Evolutionary conservation across 1,140 invertebrate species (phyloP).

Genomic region (Dendroctonus valens): DNA sequence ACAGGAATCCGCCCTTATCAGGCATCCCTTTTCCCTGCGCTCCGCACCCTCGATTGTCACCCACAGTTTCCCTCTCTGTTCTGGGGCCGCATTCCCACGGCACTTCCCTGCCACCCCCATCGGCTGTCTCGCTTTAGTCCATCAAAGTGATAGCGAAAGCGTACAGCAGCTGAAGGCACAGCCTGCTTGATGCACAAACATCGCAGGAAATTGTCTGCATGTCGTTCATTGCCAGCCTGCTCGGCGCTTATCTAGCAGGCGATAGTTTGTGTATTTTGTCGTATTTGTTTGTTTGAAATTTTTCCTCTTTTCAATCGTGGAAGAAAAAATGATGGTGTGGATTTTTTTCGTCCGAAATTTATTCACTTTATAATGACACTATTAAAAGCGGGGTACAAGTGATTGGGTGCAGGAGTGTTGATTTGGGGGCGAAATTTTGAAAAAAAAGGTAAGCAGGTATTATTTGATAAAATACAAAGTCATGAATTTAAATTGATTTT

Average conservation of each 20-base stretch:
- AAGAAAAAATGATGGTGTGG: no score
- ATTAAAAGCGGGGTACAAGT: no score
- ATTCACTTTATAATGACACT: no score
- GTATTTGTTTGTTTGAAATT: no score
- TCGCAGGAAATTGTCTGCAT: conserved; percentile 8
- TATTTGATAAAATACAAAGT: no score
- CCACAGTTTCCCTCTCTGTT: neutral
- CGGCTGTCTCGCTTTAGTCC: conserved; percentile 4
- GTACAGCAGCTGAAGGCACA: conserved; percentile 13
- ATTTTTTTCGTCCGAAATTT: no score
- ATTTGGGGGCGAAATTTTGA: no score
- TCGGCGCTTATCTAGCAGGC: conserved; percentile 12
- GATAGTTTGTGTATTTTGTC: neutral
- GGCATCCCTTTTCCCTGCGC: neutral
- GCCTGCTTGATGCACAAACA: conserved; percentile 13
- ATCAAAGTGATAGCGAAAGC: conserved; percentile 19
- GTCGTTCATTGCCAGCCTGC: conserved; percentile 9
- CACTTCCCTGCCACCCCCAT: conserved; percentile 16
- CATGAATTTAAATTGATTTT: no score
- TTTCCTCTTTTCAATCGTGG: no score
- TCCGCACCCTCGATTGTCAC: neutral
- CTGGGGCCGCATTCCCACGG: conserved; percentile 7
- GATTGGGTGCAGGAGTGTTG: no score
- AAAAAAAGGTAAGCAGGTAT: no score
- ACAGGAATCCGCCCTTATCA: neutral